Conservation (phyloP, 2,888 invertebrate genomes). For the Drosophila peninsularis region DNA sequence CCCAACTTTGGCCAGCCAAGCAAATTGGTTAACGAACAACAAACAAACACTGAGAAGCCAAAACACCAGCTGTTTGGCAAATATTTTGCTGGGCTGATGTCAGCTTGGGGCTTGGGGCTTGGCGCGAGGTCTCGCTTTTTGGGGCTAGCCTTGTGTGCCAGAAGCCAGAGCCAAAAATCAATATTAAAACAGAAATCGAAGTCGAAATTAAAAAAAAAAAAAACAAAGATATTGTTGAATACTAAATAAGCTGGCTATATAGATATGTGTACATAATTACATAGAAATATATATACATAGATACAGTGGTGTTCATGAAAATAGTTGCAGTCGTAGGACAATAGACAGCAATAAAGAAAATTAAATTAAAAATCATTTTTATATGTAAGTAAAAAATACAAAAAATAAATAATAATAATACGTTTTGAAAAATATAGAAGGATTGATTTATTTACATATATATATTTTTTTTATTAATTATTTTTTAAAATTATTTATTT, state of each 20-base stretch:
- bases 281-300: too few species aligned
- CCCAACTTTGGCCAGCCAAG: neutral
- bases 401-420: too few species aligned
- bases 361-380: too few species aligned
- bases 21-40: neutral
- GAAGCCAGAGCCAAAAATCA: conserved; percentile 30
- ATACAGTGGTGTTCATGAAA: neutral
- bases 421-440: too few species aligned
- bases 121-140: conserved; percentile 5
- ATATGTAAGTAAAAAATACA: too few species aligned
- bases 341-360: neutral
- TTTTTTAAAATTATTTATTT: too few species aligned
- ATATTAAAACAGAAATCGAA: conserved; percentile 27
- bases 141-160: conserved; percentile 12
- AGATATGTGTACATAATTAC: neutral
- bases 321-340: neutral
- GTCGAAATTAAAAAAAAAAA: neutral
- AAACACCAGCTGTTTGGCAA: conserved; percentile 26
- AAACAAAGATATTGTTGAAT: neutral
- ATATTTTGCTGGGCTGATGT: conserved; percentile 16
- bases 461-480: too few species aligned
- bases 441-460: too few species aligned
- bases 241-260: neutral
- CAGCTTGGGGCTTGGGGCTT: conserved; percentile 6
- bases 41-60: conserved; percentile 2